Evolutionary conservation across 2,888 invertebrate genomes (phyloP).

Genomic region (Heteromurus nitidus): DNA sequence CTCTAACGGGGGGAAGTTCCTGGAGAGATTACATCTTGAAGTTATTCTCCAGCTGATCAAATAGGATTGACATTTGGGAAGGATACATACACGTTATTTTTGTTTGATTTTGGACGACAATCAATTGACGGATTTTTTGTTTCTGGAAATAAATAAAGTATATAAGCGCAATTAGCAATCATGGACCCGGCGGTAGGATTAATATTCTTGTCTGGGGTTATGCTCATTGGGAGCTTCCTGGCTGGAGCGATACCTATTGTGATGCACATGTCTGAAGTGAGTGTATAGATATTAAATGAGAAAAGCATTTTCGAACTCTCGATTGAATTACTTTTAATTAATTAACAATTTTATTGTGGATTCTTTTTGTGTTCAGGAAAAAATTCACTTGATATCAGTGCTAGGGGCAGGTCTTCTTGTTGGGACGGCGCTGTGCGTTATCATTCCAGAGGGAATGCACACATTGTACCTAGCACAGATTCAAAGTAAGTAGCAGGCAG

Average conservation of each 20-base stretch:
- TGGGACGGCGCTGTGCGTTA: constrained; percentile 97
- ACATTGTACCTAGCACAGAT: constrained; percentile 79
- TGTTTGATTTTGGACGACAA: too few species aligned
- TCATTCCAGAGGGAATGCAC: constrained; percentile 98
- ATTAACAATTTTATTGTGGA: constrained; percentile 8
- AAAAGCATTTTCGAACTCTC: not conserved
- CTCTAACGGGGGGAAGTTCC: too few species aligned
- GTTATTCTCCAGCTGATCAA: too few species aligned
- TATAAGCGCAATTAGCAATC: not conserved
- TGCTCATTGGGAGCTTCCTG: constrained; percentile 96
- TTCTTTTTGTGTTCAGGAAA: constrained; percentile 82
- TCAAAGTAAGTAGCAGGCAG: constrained; percentile 68
- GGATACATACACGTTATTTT: too few species aligned
- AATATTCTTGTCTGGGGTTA: constrained; percentile 89
- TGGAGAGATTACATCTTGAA: too few species aligned
- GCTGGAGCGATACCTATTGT: constrained; percentile 96
- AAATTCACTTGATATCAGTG: constrained; percentile 93
- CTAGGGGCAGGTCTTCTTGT: constrained; percentile 97
- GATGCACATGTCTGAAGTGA: constrained; percentile 95
- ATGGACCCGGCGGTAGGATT: constrained; percentile 92
- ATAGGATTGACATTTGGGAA: too few species aligned
- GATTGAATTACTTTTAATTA: not conserved
- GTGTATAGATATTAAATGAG: too few species aligned
- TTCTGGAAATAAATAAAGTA: too few species aligned
- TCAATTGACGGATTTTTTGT: too few species aligned